Evolutionary conservation across 2,888 invertebrate species (phyloP), one percentile per base, ranked within the genome.

Genomic region (Lycaena phlaeas): DNA sequence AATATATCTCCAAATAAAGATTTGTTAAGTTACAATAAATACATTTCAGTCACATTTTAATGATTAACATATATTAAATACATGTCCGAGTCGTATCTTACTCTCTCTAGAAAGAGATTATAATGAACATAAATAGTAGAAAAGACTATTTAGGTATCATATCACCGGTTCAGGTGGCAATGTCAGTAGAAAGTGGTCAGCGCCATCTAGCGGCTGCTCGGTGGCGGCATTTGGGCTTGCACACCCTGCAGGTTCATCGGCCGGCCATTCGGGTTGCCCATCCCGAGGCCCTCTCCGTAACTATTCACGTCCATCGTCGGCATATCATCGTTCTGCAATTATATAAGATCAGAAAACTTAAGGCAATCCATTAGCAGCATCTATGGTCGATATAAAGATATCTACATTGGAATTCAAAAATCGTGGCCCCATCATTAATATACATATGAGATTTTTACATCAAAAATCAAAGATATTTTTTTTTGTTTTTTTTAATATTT

Each of bases 261-360:
- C 52, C 85, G 55, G 0, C 85, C 85, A 61, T 85, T 85, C 4
- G 85, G 82, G 49, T 79, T 82, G 41, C 84, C 84, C 72, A 78
- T 78, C 28, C 82, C 82, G 14, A 84, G 61, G 0, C 81, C 81
- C 49, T 84, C 87, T 54, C 90, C 91, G 50, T 90, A 90, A 69
- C 89, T 91, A 64, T 89, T 90, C 85, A 88, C 89, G 67, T 92
- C 91, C 67, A 90, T 88, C 75, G 91, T 85, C 44, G 90, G 89
- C 61, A 91, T 89, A 67, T 92, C 91, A 82, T 92, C 92, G 73
- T 87, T 90, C 90, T 91, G 86, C 81, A 81, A 34, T 11, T 31
- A 10, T 17, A 10, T 17, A 31, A 34, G 4, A 34, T 9, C 3
- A 11, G 7, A 18, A 7, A 4, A 22, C 11, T 7, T 9, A 4